These are phyloP conservation scores for Hypomecis punctinalis DNA, from an alignment of 2,888 invertebrate species.

Conservation along the genomic window DNA sequence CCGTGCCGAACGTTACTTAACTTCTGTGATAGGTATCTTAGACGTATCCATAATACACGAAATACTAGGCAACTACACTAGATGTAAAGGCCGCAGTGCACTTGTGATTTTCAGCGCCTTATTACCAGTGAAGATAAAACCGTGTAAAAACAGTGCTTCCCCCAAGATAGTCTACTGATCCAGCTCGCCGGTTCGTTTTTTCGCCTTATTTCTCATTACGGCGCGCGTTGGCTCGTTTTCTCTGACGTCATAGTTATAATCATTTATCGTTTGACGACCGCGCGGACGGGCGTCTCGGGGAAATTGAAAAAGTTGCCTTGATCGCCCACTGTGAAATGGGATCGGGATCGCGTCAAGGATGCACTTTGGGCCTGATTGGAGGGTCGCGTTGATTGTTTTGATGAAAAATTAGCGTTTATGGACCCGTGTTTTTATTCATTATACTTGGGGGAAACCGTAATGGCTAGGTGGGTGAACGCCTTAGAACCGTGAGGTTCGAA, in stretches of 20 bases:
- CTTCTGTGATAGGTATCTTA: too few relatives aligned
- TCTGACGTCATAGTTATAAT: slow-evolving; percentile 79
- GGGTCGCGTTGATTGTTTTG: slow-evolving; percentile 26
- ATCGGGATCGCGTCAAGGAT: slow-evolving; percentile 46
- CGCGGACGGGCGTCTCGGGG: slow-evolving; percentile 54
- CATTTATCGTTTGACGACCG: slow-evolving; percentile 81
- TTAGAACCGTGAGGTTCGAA: too few relatives aligned
- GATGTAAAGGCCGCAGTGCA: neutral
- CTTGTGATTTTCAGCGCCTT: neutral
- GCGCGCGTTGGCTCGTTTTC: slow-evolving; percentile 68
- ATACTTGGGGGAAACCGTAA: neutral
- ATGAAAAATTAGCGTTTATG: slow-evolving; percentile 27
- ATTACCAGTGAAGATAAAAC: neutral
- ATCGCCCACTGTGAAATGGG: slow-evolving; percentile 63
- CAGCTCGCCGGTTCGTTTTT: slow-evolving; percentile 45
- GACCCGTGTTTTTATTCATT: slow-evolving; percentile 5
- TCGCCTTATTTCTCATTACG: slow-evolving; percentile 74
- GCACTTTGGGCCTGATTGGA: slow-evolving; percentile 37
- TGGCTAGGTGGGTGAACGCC: too few relatives aligned
- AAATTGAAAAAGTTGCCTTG: slow-evolving; percentile 78
- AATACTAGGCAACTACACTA: too few relatives aligned
- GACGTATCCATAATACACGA: too few relatives aligned
- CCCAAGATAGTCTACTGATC: slow-evolving; percentile 27
- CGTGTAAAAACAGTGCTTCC: neutral
- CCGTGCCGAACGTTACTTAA: too few relatives aligned